Evolutionary conservation across 2,888 invertebrate species (phyloP).

Genomic region (Plebejus argus): DNA sequence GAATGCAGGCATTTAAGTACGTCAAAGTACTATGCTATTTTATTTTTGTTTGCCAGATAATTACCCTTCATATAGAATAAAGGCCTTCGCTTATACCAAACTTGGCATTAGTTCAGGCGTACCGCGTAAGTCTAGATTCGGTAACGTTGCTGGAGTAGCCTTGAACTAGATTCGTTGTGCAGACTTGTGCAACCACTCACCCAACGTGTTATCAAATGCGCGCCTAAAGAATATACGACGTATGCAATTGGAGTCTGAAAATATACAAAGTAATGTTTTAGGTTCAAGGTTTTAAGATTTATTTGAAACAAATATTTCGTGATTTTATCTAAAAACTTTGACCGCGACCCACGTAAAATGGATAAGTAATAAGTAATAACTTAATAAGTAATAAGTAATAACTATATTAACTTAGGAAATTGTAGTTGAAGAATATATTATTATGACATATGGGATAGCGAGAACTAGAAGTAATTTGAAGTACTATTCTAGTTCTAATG

Average conservation of each 20-base stretch:
- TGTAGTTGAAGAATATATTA: no score
- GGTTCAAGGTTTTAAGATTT: not conserved
- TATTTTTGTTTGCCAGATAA: slow-evolving; percentile 3
- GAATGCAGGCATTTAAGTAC: not conserved
- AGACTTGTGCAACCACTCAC: slow-evolving; percentile 4
- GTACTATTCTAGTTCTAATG: no score
- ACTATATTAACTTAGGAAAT: no score
- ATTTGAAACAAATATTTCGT: not conserved
- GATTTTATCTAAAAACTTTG: not conserved
- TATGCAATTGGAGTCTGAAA: no score
- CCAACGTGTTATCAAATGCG: not conserved
- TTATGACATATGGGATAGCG: no score
- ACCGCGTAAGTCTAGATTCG: slow-evolving; percentile 24
- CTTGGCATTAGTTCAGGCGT: slow-evolving; percentile 14
- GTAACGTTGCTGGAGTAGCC: slow-evolving; percentile 18
- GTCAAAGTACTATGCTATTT: not conserved
- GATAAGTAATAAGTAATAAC: no score
- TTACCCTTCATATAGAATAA: slow-evolving; percentile 6
- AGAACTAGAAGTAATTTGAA: no score
- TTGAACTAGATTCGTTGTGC: slow-evolving; percentile 25
- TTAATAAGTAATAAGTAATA: no score
- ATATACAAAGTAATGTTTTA: not conserved
- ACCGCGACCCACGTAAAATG: no score
- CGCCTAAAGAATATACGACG: not conserved
- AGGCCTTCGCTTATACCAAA: not conserved